Conservation (phyloP, 2,797 vertebrate genomes). For the Nyctibius grandis region DNA sequence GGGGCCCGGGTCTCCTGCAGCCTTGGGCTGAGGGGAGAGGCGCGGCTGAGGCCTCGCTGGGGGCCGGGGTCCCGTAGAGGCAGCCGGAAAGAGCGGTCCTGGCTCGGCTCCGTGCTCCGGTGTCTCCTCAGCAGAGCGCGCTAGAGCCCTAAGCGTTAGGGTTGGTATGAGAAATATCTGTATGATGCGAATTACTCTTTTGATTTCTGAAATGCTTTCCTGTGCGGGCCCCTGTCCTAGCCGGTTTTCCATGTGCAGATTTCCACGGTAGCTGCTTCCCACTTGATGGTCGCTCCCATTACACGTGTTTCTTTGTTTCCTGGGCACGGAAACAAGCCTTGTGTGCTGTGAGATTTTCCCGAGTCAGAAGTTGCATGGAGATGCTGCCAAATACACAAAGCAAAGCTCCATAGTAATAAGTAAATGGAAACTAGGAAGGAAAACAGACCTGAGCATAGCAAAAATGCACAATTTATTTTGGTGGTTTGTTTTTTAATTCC, state of each 20-base stretch:
- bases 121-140: accelerated
- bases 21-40: accelerated
- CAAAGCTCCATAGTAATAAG: neutral
- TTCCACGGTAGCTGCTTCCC: accelerated
- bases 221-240: accelerated
- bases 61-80: neutral
- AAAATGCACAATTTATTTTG: accelerated
- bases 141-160: accelerated
- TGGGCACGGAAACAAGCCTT: neutral
- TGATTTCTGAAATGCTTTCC: accelerated
- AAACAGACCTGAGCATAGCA: neutral
- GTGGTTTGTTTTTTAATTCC: neutral
- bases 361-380: too few relatives aligned
- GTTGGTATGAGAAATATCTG: accelerated
- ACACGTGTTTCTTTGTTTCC: neutral
- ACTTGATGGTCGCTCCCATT: accelerated
- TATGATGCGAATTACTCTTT: accelerated
- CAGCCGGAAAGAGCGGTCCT: neutral
- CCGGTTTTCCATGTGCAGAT: accelerated
- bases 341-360: accelerated
- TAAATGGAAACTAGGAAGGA: accelerated
- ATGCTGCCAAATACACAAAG: too few relatives aligned
- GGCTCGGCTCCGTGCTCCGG: neutral
- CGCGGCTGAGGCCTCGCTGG: too few relatives aligned
- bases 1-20: neutral